Evolutionary conservation across 2,113 vertebrate species (phyloP).

Genomic region (Thalassoma bifasciatum): DNA sequence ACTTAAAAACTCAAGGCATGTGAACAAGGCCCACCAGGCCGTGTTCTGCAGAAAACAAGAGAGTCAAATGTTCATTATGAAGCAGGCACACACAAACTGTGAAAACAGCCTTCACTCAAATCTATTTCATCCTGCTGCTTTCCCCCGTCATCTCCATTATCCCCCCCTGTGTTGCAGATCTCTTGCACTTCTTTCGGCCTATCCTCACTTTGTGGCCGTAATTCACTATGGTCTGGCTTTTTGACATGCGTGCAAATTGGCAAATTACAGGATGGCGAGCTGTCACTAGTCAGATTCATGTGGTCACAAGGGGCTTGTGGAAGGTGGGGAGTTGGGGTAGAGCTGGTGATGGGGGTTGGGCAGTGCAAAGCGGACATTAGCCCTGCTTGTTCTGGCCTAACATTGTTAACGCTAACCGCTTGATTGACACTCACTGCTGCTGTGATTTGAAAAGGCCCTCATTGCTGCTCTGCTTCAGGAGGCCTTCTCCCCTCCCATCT

Average conservation of each 20-base stretch:
- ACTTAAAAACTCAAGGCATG: slow-evolving; percentile 25
- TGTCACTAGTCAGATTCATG: slow-evolving; percentile 79
- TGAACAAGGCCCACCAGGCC: slow-evolving; percentile 38
- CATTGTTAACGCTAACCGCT: slow-evolving; percentile 72
- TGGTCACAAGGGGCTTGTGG: slow-evolving; percentile 78
- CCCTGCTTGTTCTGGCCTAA: slow-evolving; percentile 72
- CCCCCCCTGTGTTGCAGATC: slow-evolving; percentile 67
- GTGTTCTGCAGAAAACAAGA: slow-evolving; percentile 47
- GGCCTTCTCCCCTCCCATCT: slow-evolving; percentile 62
- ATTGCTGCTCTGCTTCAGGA: slow-evolving; percentile 64
- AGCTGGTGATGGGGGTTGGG: slow-evolving; percentile 71
- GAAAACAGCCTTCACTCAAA: slow-evolving; percentile 67
- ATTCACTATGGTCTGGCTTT: slow-evolving; percentile 79
- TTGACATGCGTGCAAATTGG: slow-evolving; percentile 87
- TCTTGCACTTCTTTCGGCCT: slow-evolving; percentile 70
- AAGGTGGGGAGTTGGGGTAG: slow-evolving; percentile 77
- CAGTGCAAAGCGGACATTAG: slow-evolving; percentile 64
- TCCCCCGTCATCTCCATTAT: slow-evolving; percentile 72
- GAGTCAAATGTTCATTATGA: slow-evolving; percentile 51
- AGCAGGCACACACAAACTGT: slow-evolving; percentile 44
- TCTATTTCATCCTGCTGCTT: slow-evolving; percentile 68
- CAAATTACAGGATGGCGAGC: slow-evolving; percentile 82
- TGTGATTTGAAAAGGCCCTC: slow-evolving; percentile 6
- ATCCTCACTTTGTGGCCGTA: slow-evolving; percentile 82
- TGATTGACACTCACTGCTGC: slow-evolving; percentile 71